Conservation (phyloP, 2,113 vertebrate species). For the Synodontis membranacea region DNA sequence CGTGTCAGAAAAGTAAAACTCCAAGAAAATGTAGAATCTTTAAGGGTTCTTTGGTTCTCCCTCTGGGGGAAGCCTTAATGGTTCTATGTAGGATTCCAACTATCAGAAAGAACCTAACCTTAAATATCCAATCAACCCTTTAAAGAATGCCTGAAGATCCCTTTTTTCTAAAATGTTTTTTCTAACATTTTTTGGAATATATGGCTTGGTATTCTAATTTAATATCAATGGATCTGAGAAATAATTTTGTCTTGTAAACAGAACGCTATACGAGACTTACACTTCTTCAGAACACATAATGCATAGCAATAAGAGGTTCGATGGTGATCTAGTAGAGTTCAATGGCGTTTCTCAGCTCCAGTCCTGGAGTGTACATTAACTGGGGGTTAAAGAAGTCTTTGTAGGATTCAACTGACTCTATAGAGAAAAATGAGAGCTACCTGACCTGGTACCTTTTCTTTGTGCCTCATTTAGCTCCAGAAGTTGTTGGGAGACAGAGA, state of each 20-base stretch:
- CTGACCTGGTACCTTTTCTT: not conserved
- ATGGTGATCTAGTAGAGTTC: not conserved
- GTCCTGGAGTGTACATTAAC: too few species aligned
- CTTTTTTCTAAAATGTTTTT: not conserved
- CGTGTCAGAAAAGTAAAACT: not conserved
- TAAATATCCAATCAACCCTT: not conserved
- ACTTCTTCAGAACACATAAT: not conserved
- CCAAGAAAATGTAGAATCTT: not conserved
- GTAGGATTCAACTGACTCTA: not conserved
- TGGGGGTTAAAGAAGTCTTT: not conserved
- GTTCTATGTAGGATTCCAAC: not conserved
- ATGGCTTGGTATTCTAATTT: not conserved
- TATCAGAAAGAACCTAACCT: not conserved
- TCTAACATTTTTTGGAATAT: too few species aligned
- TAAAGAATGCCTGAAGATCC: not conserved
- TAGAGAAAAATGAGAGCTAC: not conserved
- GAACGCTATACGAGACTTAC: not conserved
- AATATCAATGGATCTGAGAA: too few species aligned
- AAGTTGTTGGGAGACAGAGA: conserved; percentile 92
- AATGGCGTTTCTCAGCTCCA: not conserved
- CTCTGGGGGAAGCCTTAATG: not conserved
- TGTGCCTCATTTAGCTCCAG: conserved; percentile 80
- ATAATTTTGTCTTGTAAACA: too few species aligned
- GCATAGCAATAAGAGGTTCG: not conserved
- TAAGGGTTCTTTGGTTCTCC: not conserved